These are phyloP conservation scores for Macrotus californicus DNA, from an alignment of 2,113 vertebrate genomes.

Conservation along the genomic window DNA sequence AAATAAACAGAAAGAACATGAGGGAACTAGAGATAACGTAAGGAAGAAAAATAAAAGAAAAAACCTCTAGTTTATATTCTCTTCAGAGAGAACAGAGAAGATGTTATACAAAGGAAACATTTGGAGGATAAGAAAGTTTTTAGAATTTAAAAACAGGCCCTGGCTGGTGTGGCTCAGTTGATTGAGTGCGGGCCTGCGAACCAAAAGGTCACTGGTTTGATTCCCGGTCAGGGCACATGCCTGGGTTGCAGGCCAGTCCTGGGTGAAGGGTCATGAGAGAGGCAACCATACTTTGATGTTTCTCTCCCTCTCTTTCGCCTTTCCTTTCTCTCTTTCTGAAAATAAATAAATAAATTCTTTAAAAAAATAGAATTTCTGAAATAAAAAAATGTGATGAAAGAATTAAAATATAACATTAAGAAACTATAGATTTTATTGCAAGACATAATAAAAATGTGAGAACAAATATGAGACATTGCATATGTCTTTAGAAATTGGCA, in stretches of 20 bases:
- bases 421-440: neutral
- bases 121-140: neutral
- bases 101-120: neutral
- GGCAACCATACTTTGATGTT: too few relatives aligned
- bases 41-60: neutral
- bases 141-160: conserved; percentile 1
- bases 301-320: too few relatives aligned
- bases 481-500: neutral
- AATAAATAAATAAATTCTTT: too few relatives aligned
- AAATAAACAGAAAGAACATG: neutral
- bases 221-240: too few relatives aligned
- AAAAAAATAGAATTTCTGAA: conserved; percentile 9
- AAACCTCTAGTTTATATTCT: neutral
- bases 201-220: too few relatives aligned
- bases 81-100: neutral
- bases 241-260: too few relatives aligned
- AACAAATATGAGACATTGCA: neutral
- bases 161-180: too few relatives aligned
- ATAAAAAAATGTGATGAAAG: neutral
- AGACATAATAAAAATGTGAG: neutral
- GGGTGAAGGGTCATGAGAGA: too few relatives aligned
- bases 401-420: neutral
- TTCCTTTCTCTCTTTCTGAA: too few relatives aligned
- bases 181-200: too few relatives aligned
- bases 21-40: neutral